Percentiles rank a stretch among this genome's conserved stretches.
Conservation (phyloP, 2,797 vertebrate genomes). For the Girardinus metallicus region DNA sequence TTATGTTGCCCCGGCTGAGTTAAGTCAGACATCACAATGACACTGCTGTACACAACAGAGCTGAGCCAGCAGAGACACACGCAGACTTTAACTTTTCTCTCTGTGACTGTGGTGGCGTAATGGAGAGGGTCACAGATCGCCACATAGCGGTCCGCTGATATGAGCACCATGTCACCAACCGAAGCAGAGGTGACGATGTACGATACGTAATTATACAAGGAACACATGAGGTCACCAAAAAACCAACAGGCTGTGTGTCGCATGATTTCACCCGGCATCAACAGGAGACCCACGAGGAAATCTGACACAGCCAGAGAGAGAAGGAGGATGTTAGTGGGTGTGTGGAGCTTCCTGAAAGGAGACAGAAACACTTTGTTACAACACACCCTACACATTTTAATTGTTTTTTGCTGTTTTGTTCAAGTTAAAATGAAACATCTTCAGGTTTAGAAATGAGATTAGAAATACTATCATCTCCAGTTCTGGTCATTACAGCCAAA, state of each 20-base stretch:
- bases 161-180: constrained; percentile 28
- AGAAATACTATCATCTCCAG: neutral
- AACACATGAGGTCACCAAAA: constrained; percentile 16
- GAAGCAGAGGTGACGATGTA: constrained; percentile 7
- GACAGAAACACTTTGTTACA: neutral
- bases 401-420: neutral
- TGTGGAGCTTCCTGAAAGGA: constrained; percentile 31
- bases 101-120: constrained; percentile 17
- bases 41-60: constrained; percentile 14
- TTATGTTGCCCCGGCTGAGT: neutral
- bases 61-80: constrained; percentile 32
- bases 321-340: constrained; percentile 33
- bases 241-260: constrained; percentile 23
- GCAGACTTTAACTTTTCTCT: neutral
- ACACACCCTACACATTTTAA: neutral
- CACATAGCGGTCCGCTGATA: constrained; percentile 22
- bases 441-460: neutral
- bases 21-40: constrained; percentile 3
- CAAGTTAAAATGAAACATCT: neutral
- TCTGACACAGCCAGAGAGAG: constrained; percentile 42
- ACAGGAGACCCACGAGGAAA: constrained; percentile 25
- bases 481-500: neutral
- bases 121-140: constrained; percentile 24
- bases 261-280: constrained; percentile 14
- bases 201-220: constrained; percentile 1